phyloP scores from a whole-genome alignment of 2,888 invertebrate species.

The Pollenia griseotomentosa region DNA sequence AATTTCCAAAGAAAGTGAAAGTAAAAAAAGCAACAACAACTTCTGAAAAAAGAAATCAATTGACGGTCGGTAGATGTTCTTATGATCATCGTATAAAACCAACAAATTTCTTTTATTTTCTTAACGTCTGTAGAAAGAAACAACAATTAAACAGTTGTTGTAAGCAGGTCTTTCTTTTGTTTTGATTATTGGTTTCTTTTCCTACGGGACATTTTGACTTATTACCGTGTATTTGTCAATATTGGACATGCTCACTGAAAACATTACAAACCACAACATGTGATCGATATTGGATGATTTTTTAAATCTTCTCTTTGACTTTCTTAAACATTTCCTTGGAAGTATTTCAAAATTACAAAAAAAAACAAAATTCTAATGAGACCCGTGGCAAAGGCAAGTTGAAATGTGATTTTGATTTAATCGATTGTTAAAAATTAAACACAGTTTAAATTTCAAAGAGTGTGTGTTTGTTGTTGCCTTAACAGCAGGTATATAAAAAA shows the following conservation, averaged over 20 bases:
- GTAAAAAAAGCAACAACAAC: constrained; percentile 39
- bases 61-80: constrained; percentile 42
- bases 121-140: constrained; percentile 28
- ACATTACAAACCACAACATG: constrained; percentile 44
- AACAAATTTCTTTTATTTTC: constrained; percentile 49
- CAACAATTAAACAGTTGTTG: constrained; percentile 36
- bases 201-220: constrained; percentile 75
- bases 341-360: not conserved
- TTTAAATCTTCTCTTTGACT: not conserved
- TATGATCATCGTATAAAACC: constrained; percentile 61
- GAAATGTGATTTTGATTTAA: constrained; percentile 71
- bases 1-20: constrained; percentile 71
- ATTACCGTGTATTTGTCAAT: constrained; percentile 82
- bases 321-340: not conserved
- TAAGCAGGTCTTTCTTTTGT: constrained; percentile 33
- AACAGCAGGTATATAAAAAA: constrained; percentile 54
- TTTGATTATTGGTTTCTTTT: constrained; percentile 39
- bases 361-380: constrained; percentile 64
- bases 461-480: not conserved
- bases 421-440: constrained; percentile 59
- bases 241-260: constrained; percentile 81
- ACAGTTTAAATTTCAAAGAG: not conserved
- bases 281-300: constrained; percentile 51
- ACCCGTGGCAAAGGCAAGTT: constrained; percentile 66
- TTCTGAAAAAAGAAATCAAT: constrained; percentile 17